These are phyloP conservation scores for Theocolax elegans DNA, from an alignment of 1,140 invertebrate genomes.

Conservation along the genomic window DNA sequence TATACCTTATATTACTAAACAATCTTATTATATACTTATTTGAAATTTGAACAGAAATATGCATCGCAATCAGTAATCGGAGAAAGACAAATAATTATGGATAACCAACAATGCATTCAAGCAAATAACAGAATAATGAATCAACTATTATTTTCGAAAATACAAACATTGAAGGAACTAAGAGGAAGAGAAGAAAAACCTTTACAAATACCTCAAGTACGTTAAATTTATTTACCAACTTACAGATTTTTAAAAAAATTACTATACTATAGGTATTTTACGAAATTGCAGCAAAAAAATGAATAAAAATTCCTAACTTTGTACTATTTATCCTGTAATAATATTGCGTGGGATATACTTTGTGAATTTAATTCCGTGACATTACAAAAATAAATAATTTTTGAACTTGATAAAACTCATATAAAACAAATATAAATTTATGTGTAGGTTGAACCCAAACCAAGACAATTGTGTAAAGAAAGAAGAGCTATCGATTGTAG, in stretches of 20 bases:
- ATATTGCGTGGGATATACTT: too few species aligned
- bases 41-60: neutral
- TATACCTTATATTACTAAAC: neutral
- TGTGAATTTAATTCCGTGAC: too few species aligned
- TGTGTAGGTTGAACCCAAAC: too few species aligned
- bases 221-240: too few species aligned
- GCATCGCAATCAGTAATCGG: neutral
- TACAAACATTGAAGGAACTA: neutral
- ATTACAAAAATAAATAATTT: neutral
- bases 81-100: neutral
- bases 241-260: too few species aligned
- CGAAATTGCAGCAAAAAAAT: too few species aligned
- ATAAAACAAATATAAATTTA: neutral
- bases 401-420: neutral
- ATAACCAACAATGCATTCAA: neutral
- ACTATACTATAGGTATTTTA: neutral
- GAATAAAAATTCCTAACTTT: too few species aligned
- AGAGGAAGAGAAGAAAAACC: neutral
- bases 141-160: neutral
- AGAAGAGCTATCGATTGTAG: neutral
- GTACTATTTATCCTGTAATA: too few species aligned
- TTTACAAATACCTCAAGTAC: neutral
- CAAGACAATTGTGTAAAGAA: neutral
- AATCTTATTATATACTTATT: neutral
- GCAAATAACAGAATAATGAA: slow-evolving; percentile 7